Evolutionary conservation across 2,888 invertebrate genomes (phyloP), one percentile per base, ranked within the genome.

Genomic region (Asteroscopus sphinx): DNA sequence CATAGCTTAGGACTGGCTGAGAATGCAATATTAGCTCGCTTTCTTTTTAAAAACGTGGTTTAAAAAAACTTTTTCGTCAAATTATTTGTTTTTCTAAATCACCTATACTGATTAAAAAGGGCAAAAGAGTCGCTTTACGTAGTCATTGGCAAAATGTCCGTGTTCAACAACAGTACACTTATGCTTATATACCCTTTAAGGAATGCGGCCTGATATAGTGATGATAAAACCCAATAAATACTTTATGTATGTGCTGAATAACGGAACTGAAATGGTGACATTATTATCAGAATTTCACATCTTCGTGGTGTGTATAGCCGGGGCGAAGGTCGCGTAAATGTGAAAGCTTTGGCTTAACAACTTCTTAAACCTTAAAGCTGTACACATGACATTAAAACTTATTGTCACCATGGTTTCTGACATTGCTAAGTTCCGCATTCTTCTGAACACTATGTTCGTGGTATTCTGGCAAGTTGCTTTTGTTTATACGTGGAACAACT

Each of bases 201-300:
- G 12, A 8, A 35, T 44, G 33, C 11, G 11, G 25, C 25, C 12
- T 21, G 52, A 52, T 21, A 12, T 33, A 44, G 37, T 46, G 32
- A 41, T 8, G 12, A 40, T n/a, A n/a, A n/a, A n/a, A n/a, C n/a
- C n/a, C n/a, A n/a, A 9, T 13, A 40, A 7, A 12, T 5, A 35
- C 11, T 7, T n/a, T 21, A 39, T n/a, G n/a, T 32, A 28, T 44
- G 21, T 46, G 28, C 40, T 30, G 15, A 65, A 54, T 55, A 61
- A 61, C 47, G 61, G 56, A 48, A 54, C 46, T 46, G 46, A 66
- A 65, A 52, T 48, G 62, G 47, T 48, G 68, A 68, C 68, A 54
- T 37, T 58, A 32, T 44, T 63, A 68, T 68, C 53, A 44, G 58
- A 63, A 63, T 63, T 58, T 54, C 51, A 51, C 61, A 67, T 66